Evolutionary conservation across 1,140 invertebrate species (phyloP), one percentile per base, ranked within the genome.

Genomic region (Bombus huntii): DNA sequence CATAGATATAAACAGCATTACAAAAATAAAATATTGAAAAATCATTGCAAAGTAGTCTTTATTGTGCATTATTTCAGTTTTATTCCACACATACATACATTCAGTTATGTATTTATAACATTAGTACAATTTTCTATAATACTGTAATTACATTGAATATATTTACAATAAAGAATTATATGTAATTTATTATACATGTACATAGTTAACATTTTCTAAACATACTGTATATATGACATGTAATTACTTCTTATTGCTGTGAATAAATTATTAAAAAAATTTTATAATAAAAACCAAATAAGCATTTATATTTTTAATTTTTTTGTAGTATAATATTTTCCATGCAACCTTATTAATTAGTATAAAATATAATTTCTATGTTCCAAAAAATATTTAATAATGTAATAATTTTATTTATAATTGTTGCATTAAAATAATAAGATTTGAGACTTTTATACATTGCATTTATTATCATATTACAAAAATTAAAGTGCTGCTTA

Each of bases 171-270:
- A 4, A 65, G 6, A 66, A 66, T 37, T 44, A n/a, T 62, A 39
- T 80, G 18, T 81, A 81, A 81, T 75, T 76, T 75, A 53, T 76
- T 53, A 74, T 37, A 74, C 15, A 75, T 75, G 15, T 34, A n/a
- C 37, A 9, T 15, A 65, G n/a, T 47, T 83, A 77, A 71, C 13
- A 77, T 66, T 77, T 70, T 83, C 77, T 70, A 68, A 70, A 44
- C 42, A 5, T 42, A 76, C 57, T 42, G 8, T 71, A 44, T 44
- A 59, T 18, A 78, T 59, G 59, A 44, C 71, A 28, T 68, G 31
- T 31, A 42, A 53, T 77, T 77, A 37, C 34, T 13, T 34, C 3
- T 22, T 34, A 68, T 34, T 72, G 39, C 59, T 71, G 25, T 42
- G n/a, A 53, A 53, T 78, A 79, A 39, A 84, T 12, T 71, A 53